Conservation (phyloP, 2,888 invertebrate species). For the Drosophila leonis region DNA sequence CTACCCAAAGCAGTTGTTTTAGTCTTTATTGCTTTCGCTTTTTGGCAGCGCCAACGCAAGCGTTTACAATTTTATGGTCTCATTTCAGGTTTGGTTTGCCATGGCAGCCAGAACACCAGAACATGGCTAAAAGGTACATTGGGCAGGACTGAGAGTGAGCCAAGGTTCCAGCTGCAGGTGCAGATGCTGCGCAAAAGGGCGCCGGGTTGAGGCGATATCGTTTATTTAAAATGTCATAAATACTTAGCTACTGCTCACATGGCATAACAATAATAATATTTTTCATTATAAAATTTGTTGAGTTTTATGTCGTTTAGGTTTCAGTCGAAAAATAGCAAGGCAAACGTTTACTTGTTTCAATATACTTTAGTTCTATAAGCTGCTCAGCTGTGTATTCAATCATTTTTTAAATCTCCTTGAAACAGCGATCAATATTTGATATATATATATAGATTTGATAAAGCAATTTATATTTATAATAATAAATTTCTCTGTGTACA, state of each 20-base stretch:
- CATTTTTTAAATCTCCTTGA: not conserved
- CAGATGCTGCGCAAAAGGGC: constrained; percentile 19
- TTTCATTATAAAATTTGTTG: constrained; percentile 13
- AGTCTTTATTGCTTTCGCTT: constrained; percentile 71
- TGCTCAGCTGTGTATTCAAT: not conserved
- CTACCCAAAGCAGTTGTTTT: constrained; percentile 60
- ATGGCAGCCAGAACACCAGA: constrained; percentile 10
- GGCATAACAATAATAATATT: constrained; percentile 26
- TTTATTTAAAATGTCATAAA: constrained; percentile 72
- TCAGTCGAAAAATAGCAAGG: not conserved
- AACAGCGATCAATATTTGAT: not conserved
- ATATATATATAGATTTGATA: not conserved
- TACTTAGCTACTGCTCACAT: constrained; percentile 29
- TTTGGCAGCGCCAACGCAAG: constrained; percentile 35
- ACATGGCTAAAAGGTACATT: not conserved
- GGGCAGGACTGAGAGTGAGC: not conserved
- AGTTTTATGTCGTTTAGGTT: not conserved
- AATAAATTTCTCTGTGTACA: not conserved
- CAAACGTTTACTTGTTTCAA: not conserved
- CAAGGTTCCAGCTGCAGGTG: constrained; percentile 22
- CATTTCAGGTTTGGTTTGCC: constrained; percentile 53
- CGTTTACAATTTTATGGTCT: constrained; percentile 69
- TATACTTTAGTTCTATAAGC: not conserved
- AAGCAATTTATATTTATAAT: not conserved
- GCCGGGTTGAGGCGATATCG: constrained; percentile 24